These are phyloP conservation scores for Prionailurus viverrinus DNA, from an alignment of 2,113 vertebrate species.

Conservation along the genomic window DNA sequence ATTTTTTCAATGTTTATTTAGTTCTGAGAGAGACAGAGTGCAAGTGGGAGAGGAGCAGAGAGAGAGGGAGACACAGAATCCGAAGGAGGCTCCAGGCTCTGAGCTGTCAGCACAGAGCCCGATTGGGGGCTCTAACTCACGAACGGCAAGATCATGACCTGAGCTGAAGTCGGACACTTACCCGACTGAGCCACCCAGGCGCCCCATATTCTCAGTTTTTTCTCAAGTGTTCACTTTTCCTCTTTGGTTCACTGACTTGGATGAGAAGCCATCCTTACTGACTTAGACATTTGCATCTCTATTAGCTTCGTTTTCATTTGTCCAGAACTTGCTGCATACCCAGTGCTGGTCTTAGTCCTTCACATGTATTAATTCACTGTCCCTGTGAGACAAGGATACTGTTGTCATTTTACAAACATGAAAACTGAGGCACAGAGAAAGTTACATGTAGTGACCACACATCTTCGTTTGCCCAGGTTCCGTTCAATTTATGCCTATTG, in stretches of 20 bases:
- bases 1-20: too few relatives aligned
- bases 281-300: not conserved
- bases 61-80: too few relatives aligned
- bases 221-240: not conserved
- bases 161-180: too few relatives aligned
- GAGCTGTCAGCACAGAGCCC: too few relatives aligned
- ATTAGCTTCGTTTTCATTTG: not conserved
- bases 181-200: too few relatives aligned
- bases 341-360: not conserved
- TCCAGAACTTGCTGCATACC: not conserved
- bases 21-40: too few relatives aligned
- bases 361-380: rapidly evolving
- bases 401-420: not conserved
- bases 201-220: not conserved
- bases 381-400: not conserved
- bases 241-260: not conserved
- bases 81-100: too few relatives aligned
- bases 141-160: too few relatives aligned
- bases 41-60: too few relatives aligned
- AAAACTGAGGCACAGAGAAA: not conserved
- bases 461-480: not conserved
- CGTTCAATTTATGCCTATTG: rapidly evolving
- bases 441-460: rapidly evolving
- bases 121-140: too few relatives aligned
- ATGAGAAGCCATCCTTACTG: not conserved